phyloP scores from a whole-genome alignment of 1,140 invertebrate species.

The Eriosoma lanigerum region DNA sequence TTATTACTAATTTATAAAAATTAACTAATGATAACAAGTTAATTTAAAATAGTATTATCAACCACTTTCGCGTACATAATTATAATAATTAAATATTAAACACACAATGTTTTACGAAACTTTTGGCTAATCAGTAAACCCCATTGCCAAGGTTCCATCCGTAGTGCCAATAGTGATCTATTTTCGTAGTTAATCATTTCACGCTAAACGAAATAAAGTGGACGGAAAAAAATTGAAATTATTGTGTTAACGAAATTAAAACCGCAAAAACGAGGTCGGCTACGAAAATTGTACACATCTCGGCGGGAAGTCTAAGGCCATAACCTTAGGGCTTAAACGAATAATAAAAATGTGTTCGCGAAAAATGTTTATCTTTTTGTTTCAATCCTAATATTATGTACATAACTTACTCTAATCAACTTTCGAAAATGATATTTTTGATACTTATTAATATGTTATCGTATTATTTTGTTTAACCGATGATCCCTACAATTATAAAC shows the following conservation, averaged over 20 bases:
- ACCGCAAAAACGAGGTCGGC: constrained; percentile 39
- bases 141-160: constrained; percentile 29
- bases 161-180: constrained; percentile 41
- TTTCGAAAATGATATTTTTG: neutral
- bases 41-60: constrained; percentile 18
- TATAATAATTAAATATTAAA: neutral
- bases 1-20: too few species aligned
- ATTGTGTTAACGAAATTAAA: constrained; percentile 30
- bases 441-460: neutral
- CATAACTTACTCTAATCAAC: neutral
- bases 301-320: constrained; percentile 11
- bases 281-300: constrained; percentile 7
- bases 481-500: too few species aligned
- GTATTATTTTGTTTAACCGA: too few species aligned
- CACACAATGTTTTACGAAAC: constrained; percentile 32
- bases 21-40: neutral
- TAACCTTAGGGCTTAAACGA: constrained; percentile 24
- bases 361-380: neutral
- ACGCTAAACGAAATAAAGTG: constrained; percentile 21
- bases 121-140: constrained; percentile 35
- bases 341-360: neutral
- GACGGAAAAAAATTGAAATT: constrained; percentile 14
- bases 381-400: too few species aligned
- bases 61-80: neutral
- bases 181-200: constrained; percentile 45